Evolutionary conservation across 1,140 invertebrate genomes (phyloP).

Genomic region (Diplogasteroides magnus): DNA sequence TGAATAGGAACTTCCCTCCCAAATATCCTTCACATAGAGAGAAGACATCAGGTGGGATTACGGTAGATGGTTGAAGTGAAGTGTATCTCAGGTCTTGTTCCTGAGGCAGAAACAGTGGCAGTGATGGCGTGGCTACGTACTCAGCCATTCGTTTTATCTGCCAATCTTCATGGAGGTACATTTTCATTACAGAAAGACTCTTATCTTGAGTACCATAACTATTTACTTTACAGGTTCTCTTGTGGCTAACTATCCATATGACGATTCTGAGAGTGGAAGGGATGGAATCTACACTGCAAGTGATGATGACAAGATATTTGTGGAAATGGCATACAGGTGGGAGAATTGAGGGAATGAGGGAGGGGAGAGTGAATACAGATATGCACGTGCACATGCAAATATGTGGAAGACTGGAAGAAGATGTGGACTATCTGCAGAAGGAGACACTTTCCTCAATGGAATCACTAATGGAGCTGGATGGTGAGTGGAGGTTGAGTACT

Average conservation of each 20-base stretch:
- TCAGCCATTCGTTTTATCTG: slow-evolving; percentile 86
- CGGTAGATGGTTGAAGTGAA: slow-evolving; percentile 47
- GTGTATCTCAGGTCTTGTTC: slow-evolving; percentile 62
- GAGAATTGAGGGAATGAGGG: neutral
- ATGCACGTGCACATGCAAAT: slow-evolving; percentile 62
- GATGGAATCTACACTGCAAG: slow-evolving; percentile 59
- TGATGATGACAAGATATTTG: slow-evolving; percentile 77
- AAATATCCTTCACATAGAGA: slow-evolving; percentile 69
- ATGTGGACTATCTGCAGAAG: slow-evolving; percentile 41
- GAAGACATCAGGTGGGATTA: slow-evolving; percentile 55
- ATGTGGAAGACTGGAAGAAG: slow-evolving; percentile 53
- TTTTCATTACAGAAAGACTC: neutral
- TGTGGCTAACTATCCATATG: slow-evolving; percentile 89
- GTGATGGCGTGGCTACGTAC: slow-evolving; percentile 83
- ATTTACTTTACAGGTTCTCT: slow-evolving; percentile 63
- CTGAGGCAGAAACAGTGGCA: slow-evolving; percentile 74
- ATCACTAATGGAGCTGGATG: slow-evolving; percentile 83
- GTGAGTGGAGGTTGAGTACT: no score
- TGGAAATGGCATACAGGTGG: slow-evolving; percentile 67
- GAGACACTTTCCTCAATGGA: slow-evolving; percentile 59
- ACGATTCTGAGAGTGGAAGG: slow-evolving; percentile 65
- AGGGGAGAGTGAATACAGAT: slow-evolving; percentile 57
- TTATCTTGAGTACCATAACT: no score
- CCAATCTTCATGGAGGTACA: slow-evolving; percentile 79
- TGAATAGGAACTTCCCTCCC: slow-evolving; percentile 96